Evolutionary conservation across 53 echinoderm and acorn worm genomes (phyloP).

Genomic region (Henricia sp.): DNA sequence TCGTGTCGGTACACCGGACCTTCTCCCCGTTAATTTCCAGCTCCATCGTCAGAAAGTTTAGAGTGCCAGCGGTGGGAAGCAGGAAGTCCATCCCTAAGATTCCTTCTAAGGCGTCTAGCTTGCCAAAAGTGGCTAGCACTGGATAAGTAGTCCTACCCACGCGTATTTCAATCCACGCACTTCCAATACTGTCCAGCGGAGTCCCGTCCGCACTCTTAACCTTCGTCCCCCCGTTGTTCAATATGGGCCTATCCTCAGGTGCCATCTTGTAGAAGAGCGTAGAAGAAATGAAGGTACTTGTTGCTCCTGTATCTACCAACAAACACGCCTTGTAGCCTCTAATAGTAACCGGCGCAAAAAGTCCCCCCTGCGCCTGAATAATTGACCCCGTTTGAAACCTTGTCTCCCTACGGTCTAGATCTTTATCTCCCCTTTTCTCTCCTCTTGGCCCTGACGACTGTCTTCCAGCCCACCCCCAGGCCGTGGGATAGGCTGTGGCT

Average conservation of each 20-base stretch:
- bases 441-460: background rate
- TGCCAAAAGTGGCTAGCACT: too few species aligned
- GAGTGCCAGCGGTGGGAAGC: background rate
- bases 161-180: too few species aligned
- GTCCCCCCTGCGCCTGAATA: too few species aligned
- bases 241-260: conserved; percentile 10
- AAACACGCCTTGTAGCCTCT: conserved; percentile 15
- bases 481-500: background rate
- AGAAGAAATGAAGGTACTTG: conserved; percentile 52
- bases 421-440: background rate
- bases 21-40: conserved; percentile 12
- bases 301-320: conserved; percentile 66
- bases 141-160: too few species aligned
- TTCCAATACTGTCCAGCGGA: conserved; percentile 25
- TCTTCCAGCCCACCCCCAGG: background rate
- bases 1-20: conserved; percentile 7
- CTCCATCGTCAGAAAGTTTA: conserved; percentile 16
- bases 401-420: too few species aligned
- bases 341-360: too few species aligned
- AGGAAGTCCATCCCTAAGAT: conserved; percentile 55
- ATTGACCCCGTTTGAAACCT: too few species aligned
- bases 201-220: conserved; percentile 54
- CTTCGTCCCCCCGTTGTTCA: background rate
- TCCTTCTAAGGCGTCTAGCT: too few species aligned
- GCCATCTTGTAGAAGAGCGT: conserved; percentile 37